These are phyloP conservation scores for Rotaria sp. DNA, from an alignment of 2,888 invertebrate species.

Conservation along the genomic window DNA sequence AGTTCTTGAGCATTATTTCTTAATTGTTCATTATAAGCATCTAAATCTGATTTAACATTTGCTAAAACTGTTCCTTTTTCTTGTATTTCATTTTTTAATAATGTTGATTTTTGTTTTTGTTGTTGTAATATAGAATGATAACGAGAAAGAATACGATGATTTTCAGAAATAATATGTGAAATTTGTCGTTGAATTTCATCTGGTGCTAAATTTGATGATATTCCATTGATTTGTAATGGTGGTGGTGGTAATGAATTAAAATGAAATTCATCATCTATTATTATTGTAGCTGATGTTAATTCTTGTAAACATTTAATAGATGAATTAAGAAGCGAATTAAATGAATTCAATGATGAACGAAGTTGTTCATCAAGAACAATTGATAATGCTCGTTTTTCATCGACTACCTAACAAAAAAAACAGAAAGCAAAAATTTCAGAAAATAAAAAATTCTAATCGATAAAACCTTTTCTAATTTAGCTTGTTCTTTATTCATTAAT, in stretches of 20 bases:
- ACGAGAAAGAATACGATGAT: not conserved
- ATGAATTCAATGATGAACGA: not conserved
- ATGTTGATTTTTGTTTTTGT: not conserved
- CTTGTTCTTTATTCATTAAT: not conserved
- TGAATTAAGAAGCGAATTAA: not conserved
- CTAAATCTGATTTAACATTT: not conserved
- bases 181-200: constrained; percentile 11
- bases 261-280: not conserved
- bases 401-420: not conserved
- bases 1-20: constrained; percentile 6
- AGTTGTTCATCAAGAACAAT: constrained; percentile 27
- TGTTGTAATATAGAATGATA: constrained; percentile 5
- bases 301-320: not conserved
- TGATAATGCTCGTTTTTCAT: not conserved
- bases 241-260: not conserved
- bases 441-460: not conserved
- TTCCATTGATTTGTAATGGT: not conserved
- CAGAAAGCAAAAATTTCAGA: no score
- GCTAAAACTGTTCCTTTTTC: not conserved
- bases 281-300: not conserved
- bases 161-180: not conserved
- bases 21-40: not conserved
- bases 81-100: not conserved
- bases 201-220: not conserved
- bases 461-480: not conserved